These are phyloP conservation scores for Amniataba percoides DNA, from an alignment of 2,797 vertebrate genomes.

Conservation along the genomic window DNA sequence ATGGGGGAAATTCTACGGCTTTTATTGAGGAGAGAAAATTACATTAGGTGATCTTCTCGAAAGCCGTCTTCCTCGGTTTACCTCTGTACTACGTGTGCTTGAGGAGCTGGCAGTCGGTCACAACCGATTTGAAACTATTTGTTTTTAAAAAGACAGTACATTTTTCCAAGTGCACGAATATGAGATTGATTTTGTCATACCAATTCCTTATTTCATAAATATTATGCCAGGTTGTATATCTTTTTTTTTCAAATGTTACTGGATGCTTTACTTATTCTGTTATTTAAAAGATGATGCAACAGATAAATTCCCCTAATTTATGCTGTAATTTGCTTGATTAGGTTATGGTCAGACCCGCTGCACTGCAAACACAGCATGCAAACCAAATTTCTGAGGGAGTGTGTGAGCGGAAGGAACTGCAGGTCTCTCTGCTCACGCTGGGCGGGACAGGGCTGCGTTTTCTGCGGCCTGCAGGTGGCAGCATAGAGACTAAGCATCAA, in stretches of 20 bases:
- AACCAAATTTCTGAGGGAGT: background rate
- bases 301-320: background rate
- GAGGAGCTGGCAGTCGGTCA: conserved; percentile 6
- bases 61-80: conserved; percentile 49
- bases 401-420: background rate
- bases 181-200: background rate
- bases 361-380: background rate
- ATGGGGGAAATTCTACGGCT: conserved; percentile 66
- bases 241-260: background rate
- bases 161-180: background rate
- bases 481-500: conserved; percentile 52
- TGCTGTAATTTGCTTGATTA: background rate
- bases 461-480: conserved; percentile 77
- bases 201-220: background rate
- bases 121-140: conserved; percentile 1
- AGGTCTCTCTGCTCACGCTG: conserved; percentile 2
- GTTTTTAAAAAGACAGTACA: conserved; percentile 9
- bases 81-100: conserved; percentile 22
- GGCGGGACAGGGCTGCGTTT: background rate
- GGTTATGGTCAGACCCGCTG: accelerated
- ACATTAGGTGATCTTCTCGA: conserved; percentile 69
- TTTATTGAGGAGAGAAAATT: conserved; percentile 75
- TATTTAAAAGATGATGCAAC: background rate
- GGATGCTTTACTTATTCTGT: background rate
- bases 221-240: background rate